phyloP scores from a whole-genome alignment of 2,113 vertebrate genomes.

The Urocynchramus pylzowi region DNA sequence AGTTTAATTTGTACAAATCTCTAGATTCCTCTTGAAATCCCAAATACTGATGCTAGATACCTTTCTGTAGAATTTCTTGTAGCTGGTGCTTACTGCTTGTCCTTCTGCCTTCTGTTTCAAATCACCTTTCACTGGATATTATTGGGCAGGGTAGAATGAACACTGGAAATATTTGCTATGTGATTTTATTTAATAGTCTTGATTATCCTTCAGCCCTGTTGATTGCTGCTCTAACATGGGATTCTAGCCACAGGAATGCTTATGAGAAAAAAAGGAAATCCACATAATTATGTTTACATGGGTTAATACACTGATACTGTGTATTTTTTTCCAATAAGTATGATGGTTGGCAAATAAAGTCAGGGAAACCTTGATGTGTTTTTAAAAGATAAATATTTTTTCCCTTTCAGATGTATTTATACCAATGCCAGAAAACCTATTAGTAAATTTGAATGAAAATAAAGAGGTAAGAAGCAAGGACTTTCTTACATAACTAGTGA shows the following conservation, averaged over 20 bases:
- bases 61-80: not conserved
- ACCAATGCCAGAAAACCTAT: constrained; percentile 94
- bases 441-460: constrained; percentile 96
- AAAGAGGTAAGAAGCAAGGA: constrained; percentile 90
- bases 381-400: not conserved
- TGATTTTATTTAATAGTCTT: not conserved
- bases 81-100: not conserved
- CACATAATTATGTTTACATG: not conserved
- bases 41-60: not conserved
- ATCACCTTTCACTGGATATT: not conserved
- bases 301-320: not conserved
- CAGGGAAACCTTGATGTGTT: not conserved
- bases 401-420: constrained; percentile 90
- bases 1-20: not conserved
- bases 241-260: not conserved
- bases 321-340: not conserved
- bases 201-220: not conserved
- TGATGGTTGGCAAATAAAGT: not conserved
- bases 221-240: not conserved
- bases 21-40: not conserved
- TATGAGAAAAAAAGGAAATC: not conserved
- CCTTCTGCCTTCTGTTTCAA: not conserved
- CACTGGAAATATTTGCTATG: not conserved
- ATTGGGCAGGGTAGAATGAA: not conserved
- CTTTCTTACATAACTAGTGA: not conserved